A percentile compares a stretch with the other conserved stretches of the same genome.
Evolutionary conservation across 2,888 invertebrate species (phyloP).

Genomic region (Cantharis nigra): DNA sequence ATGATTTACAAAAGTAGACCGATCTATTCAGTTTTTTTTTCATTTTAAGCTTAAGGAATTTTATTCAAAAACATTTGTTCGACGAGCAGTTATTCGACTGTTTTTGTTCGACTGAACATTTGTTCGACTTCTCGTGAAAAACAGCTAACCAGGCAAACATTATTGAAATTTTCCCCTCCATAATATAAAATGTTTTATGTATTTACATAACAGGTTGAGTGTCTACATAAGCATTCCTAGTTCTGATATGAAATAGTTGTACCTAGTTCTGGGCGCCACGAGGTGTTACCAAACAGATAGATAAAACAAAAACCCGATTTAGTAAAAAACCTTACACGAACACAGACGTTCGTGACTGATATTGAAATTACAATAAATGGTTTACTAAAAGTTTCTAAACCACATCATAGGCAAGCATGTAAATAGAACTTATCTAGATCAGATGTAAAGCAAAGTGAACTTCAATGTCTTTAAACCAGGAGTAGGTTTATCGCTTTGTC

Average conservation of each 20-base stretch:
- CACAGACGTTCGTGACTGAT: not conserved
- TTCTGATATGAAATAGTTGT: not conserved
- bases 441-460: not conserved
- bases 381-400: not conserved
- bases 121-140: too few species aligned
- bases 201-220: too few species aligned
- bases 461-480: too few species aligned
- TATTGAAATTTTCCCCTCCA: too few species aligned
- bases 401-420: not conserved
- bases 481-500: too few species aligned
- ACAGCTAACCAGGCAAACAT: too few species aligned
- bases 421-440: not conserved
- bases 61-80: too few species aligned
- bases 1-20: not conserved
- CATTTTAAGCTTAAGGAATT: too few species aligned
- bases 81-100: too few species aligned
- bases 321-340: not conserved
- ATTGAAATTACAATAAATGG: not conserved
- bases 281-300: not conserved
- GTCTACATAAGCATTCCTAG: too few species aligned
- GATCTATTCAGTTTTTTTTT: not conserved
- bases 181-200: too few species aligned
- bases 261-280: not conserved
- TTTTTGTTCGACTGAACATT: too few species aligned
- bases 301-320: not conserved